These are phyloP conservation scores for Orientallactaga bullata DNA, from an alignment of 2,113 vertebrate genomes.

Conservation along the genomic window DNA sequence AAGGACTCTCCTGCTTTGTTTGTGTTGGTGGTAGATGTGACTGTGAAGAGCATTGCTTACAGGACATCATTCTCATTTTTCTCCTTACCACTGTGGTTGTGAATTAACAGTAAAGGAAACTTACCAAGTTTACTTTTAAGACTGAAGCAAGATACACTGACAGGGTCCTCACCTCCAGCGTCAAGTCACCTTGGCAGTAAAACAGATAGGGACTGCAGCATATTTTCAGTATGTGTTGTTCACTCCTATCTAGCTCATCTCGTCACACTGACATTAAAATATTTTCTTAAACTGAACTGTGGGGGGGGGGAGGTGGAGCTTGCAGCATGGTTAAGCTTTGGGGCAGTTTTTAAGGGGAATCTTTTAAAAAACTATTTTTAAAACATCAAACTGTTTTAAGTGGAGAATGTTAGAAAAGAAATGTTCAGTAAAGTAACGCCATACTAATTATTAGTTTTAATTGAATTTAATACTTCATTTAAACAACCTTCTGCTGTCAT, in stretches of 20 bases:
- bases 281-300: conserved; percentile 26
- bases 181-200: neutral
- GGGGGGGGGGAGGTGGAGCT: neutral
- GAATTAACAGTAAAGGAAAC: neutral
- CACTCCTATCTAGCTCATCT: neutral
- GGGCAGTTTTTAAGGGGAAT: conserved; percentile 32
- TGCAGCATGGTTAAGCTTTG: conserved; percentile 50
- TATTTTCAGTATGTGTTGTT: conserved; percentile 39
- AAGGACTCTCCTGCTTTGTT: conserved; percentile 16
- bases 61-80: neutral
- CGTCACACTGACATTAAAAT: conserved; percentile 14
- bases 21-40: neutral
- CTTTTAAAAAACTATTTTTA: conserved; percentile 35
- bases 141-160: neutral
- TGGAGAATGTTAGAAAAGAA: conserved; percentile 62
- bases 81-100: neutral
- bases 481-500: conserved; percentile 53
- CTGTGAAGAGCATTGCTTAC: neutral
- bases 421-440: conserved; percentile 46
- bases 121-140: neutral
- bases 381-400: conserved; percentile 57
- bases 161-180: neutral
- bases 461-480: conserved; percentile 28
- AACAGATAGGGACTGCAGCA: neutral
- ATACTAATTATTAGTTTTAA: neutral